Evolutionary conservation across 2,113 vertebrate genomes (phyloP).

Genomic region (Spea multiplicata): DNA sequence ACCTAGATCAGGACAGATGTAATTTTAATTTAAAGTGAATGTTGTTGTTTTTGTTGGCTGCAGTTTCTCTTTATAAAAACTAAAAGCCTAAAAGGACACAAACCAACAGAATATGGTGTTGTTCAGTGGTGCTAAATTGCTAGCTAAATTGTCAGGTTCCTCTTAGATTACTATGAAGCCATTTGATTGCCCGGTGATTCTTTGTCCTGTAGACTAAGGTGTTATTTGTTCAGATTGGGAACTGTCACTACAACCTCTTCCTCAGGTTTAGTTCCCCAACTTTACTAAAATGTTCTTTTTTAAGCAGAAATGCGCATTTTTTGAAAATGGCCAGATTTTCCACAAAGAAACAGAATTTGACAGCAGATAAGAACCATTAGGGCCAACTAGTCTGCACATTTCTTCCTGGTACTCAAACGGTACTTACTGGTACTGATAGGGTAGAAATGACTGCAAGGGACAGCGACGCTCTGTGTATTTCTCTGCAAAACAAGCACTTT

Average conservation of each 20-base stretch:
- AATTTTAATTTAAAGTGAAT: not conserved
- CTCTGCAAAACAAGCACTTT: not conserved
- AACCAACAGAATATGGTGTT: not conserved
- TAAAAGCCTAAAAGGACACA: slow-evolving; percentile 6
- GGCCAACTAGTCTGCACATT: too few relatives aligned
- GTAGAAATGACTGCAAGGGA: too few relatives aligned
- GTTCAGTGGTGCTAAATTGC: slow-evolving; percentile 5
- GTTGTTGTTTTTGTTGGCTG: not conserved
- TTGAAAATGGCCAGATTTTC: too few relatives aligned
- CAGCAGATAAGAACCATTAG: too few relatives aligned
- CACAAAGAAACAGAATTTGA: too few relatives aligned
- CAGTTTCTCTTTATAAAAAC: slow-evolving; percentile 17
- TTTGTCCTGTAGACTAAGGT: not conserved
- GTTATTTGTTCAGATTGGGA: too few relatives aligned
- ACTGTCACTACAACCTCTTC: too few relatives aligned
- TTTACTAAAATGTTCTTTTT: too few relatives aligned
- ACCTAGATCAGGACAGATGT: not conserved
- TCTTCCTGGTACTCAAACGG: too few relatives aligned
- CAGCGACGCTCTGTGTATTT: not conserved
- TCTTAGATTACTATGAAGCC: slow-evolving; percentile 4
- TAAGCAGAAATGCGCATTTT: too few relatives aligned
- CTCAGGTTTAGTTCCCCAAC: too few relatives aligned
- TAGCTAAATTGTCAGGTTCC: not conserved
- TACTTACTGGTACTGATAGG: too few relatives aligned
- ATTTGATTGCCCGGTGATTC: not conserved